Evolutionary conservation across 2,113 vertebrate species (phyloP).

Genomic region (Petrocephalus zakoni): DNA sequence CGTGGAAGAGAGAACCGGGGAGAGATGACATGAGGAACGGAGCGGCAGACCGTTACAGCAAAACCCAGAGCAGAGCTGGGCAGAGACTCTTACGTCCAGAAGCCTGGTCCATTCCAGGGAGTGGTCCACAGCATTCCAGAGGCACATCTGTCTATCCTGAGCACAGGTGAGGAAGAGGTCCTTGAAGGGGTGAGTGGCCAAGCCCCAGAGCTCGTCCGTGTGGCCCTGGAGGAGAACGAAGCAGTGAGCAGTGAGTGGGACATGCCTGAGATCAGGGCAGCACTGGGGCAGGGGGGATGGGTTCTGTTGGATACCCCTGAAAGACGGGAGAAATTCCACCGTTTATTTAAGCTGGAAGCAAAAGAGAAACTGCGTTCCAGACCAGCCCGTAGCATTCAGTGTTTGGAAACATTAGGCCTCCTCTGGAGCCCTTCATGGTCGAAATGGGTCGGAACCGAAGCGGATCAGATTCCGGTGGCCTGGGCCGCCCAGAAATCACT

Average conservation of each 20-base stretch:
- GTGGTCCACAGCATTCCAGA: conserved; percentile 85
- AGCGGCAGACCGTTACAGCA: not conserved
- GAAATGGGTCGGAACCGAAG: conserved; percentile 4
- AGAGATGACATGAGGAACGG: not conserved
- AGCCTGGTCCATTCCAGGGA: conserved; percentile 86
- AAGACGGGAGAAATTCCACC: not conserved
- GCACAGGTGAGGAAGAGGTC: conserved; percentile 87
- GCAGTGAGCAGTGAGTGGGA: not conserved
- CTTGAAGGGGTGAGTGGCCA: conserved; percentile 89
- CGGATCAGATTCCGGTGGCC: not conserved
- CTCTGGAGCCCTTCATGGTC: not conserved
- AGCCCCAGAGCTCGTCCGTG: conserved; percentile 95
- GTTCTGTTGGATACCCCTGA: not conserved
- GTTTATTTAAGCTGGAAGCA: conserved; percentile 16
- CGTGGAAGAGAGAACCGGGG: not conserved
- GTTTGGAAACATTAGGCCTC: not conserved
- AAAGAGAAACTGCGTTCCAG: not conserved
- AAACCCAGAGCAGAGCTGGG: not conserved
- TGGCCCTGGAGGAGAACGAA: conserved; percentile 70
- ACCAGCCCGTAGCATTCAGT: not conserved
- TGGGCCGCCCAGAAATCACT: not conserved
- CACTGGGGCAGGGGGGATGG: not conserved
- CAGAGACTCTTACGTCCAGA: conserved; percentile 72
- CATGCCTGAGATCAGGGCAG: not conserved
- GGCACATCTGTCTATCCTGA: conserved; percentile 89